Base-by-base conservation (phyloP, 1,140 invertebrate species). In the Drosophila pseudoananassae region DNA sequence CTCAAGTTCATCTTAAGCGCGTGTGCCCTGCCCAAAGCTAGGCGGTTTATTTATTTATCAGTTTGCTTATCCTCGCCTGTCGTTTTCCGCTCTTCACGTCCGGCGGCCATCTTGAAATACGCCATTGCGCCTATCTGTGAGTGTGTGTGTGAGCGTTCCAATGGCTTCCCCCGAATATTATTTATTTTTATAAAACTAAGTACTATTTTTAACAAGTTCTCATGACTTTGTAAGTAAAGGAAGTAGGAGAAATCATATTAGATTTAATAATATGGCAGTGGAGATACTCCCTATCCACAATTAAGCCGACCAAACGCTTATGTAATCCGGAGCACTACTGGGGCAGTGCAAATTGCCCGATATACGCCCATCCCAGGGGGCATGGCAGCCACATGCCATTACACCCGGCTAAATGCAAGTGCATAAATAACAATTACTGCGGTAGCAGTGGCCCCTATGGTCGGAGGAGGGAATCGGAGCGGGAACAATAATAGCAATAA, bases 391-490 rank as follows among this genome's bases (percentile, higher is more conserved):
- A 60, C 70, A 70, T 78, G 69, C 78, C 61, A 83, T 88, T 88
- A 83, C 78, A 88, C 9, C 27, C 65, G 65, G 79, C 72, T 73
- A 87, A 88, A 87, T 87, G 83, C 83, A 88, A 87, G 75, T 87
- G 78, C 83, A 87, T 87, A 87, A 87, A 87, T 87, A 87, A 87
- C 83, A 87, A 87, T 87, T 87, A 87, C 78, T 76, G 66, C 63
- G 55, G 60, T 58, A 46, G 38, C 69, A 9, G 52, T 40, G 14
- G 31, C 46, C 12, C n/a, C 33, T 10, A 36, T n/a, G 33, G 52
- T 29, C 66, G 40, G 43, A 36, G 45, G 45, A 49, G 40, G 15
- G 15, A 4, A 6, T 14, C 5, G 15, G 15, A 17, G 17, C 43
- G 17, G 43, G 43, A 53, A 47, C 53, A 58, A 43, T 49, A 72